Conservation (phyloP, 2,888 invertebrate genomes). For the Xylocampa areola region DNA sequence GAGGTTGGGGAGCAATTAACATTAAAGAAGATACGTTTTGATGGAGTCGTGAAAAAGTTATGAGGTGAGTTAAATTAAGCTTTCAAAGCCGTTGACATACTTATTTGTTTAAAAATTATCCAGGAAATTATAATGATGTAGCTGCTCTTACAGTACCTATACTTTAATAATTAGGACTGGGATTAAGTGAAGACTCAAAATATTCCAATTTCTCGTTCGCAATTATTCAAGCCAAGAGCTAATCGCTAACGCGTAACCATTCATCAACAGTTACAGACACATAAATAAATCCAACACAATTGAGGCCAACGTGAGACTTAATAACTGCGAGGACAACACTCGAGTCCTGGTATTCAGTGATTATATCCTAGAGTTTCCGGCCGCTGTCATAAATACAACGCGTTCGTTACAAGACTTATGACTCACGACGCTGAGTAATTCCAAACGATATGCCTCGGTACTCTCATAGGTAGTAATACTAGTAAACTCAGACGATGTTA, state of each 20-base stretch:
- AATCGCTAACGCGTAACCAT: constrained; percentile 44
- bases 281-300: constrained; percentile 54
- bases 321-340: constrained; percentile 52
- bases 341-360: constrained; percentile 49
- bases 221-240: constrained; percentile 34
- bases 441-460: constrained; percentile 58
- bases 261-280: constrained; percentile 41
- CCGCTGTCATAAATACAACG: constrained; percentile 71
- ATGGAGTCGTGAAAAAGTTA: constrained; percentile 40
- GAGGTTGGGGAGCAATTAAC: constrained; percentile 49
- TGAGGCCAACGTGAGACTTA: constrained; percentile 48
- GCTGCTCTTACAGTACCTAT: neutral
- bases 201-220: constrained; percentile 3
- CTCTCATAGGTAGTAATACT: constrained; percentile 29
- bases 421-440: constrained; percentile 77
- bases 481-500: constrained; percentile 57
- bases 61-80: constrained; percentile 27
- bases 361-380: constrained; percentile 72
- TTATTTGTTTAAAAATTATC: constrained; percentile 19
- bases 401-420: constrained; percentile 70
- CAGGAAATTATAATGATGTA: neutral
- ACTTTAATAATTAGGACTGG: neutral
- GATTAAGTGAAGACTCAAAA: constrained; percentile 3
- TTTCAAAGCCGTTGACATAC: constrained; percentile 23
- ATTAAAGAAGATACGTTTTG: constrained; percentile 41